Evolutionary conservation across 2,797 vertebrate species (phyloP), one percentile per base, ranked within the genome.

Genomic region (Nyctalus aviator): DNA sequence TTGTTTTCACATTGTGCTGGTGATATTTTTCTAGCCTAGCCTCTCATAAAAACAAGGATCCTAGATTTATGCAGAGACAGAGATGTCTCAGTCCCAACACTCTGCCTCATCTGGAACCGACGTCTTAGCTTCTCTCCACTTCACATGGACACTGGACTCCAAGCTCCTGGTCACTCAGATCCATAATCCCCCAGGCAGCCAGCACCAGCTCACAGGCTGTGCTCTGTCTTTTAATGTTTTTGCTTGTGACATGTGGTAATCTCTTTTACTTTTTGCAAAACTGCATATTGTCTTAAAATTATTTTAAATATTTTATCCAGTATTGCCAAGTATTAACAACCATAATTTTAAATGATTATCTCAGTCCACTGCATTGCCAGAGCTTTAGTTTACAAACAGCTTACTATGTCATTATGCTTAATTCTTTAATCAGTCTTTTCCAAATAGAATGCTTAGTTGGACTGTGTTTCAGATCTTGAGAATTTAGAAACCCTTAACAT

Each of bases 241-340:
- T 46, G 14, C 37, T 88, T 59, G 30, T 30, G 21, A 50, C 23
- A 85, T 3, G n/a, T 23, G 2, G 59, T 71, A 86, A 68, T 59
- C 55, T 20, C 21, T 69, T 62, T 37, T 37, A 84, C 46, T 78
- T 71, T 73, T 73, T 78, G 5, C 32, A 76, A 83, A 84, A 86
- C 48, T 72, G 37, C 57, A 5, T 25, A 75, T 69, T 27, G 62
- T 62, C 77, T 88, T 71, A n/a, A 94, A 90, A 73, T 87, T 53
- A 46, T 55, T 96, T 82, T 14, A 87, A 91, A n/a, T 69, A 69
- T 79, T 92, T 94, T 79, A 73, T 53, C 25, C 17, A 75, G 8
- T 77, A 73, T 76, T 83, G 30, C 32, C 23, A 69, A 72, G 23
- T 69, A 15, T 64, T 76, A 72, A 2, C 21, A 62, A 72, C 11